Conservation (phyloP, 2,113 vertebrate genomes). For the Ibidorhyncha struthersii region DNA sequence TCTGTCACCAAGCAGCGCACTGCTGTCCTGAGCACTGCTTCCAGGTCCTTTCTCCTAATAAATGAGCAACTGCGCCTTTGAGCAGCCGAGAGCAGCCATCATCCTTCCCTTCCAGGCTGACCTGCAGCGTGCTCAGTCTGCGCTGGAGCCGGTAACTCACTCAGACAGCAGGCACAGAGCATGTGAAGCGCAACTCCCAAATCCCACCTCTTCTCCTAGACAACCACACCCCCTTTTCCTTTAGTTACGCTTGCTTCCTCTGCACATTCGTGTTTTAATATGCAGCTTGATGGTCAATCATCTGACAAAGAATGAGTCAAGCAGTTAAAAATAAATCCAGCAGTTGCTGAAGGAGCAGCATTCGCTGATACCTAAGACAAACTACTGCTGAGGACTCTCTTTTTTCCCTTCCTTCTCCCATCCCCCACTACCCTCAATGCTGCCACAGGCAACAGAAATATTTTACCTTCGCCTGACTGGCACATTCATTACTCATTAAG, state of each 20-base stretch:
- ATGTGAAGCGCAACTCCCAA: conserved; percentile 6
- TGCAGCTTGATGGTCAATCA: conserved; percentile 72
- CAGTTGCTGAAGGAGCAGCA: conserved; percentile 70
- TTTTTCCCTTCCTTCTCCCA: not conserved
- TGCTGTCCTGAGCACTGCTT: not conserved
- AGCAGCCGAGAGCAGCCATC: conserved; percentile 40
- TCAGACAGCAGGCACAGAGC: conserved; percentile 30
- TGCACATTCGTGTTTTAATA: conserved; percentile 24
- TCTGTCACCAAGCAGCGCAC: not conserved
- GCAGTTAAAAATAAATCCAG: conserved; percentile 82
- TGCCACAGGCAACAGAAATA: conserved; percentile 31
- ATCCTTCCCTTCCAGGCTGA: not conserved
- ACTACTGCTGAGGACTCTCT: conserved; percentile 20
- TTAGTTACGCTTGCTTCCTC: conserved; percentile 47
- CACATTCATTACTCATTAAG: conserved; percentile 28
- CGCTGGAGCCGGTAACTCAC: not conserved
- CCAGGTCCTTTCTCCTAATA: not conserved
- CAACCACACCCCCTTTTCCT: conserved; percentile 49
- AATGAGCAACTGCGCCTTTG: not conserved
- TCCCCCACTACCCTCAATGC: not conserved
- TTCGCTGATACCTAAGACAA: conserved; percentile 64
- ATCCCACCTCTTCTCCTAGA: conserved; percentile 69
- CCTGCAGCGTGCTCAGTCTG: not conserved
- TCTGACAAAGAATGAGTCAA: conserved; percentile 80
- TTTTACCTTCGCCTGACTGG: not conserved